Base-by-base conservation (phyloP, 2,113 vertebrate genomes). In the Crotalus tigris region DNA sequence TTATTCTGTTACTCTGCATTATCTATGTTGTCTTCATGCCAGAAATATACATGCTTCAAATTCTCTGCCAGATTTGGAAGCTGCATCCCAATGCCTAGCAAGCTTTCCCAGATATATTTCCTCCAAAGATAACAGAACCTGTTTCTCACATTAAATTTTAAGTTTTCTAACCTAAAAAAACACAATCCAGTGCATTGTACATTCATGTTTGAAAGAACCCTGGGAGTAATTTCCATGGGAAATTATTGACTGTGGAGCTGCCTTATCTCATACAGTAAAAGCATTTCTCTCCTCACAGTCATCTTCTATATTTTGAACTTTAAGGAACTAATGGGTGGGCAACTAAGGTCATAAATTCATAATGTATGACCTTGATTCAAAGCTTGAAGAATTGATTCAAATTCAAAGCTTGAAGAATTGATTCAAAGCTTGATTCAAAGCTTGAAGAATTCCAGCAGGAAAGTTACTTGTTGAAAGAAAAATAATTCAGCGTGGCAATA, bases 401-500 rank as follows among this genome's bases (percentile, higher is more conserved):
- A 81, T 57, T 6, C 26, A 33, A 61, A n/a, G n/a, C 33, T 26
- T 15, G 87, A 57, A 89, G 75, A 19, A 81, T 81, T n/a, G n/a
- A n/a, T n/a, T n/a, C n/a, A n/a, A n/a, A n/a, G n/a, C 61, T 75
- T 85, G 33, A 81, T 57, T 6, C 26, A 33, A 61, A n/a, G n/a
- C 33, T 26, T 15, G 87, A 57, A 89, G 75, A 19, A 81, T 81
- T n/a, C 54, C 64, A 39, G 5, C 44, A 19, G 33, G 24, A 39
- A 49, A n/a, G 53, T 46, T 58, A 58, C 90, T 24, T 86, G 24
- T 81, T 91, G 90, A 91, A 85, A 46, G 90, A 61, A 91, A 85
- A 54, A 58, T 54, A 90, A 90, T 10, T 49, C 49, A 6, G 3
- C 24, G 2, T 53, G 46, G 5, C 69, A 81, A 81, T 39, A 39